A percentile compares a stretch with the other conserved stretches of the same genome.
These are phyloP conservation scores for Erythrocebus patas DNA, from an alignment of 2,113 vertebrate species.

Conservation along the genomic window DNA sequence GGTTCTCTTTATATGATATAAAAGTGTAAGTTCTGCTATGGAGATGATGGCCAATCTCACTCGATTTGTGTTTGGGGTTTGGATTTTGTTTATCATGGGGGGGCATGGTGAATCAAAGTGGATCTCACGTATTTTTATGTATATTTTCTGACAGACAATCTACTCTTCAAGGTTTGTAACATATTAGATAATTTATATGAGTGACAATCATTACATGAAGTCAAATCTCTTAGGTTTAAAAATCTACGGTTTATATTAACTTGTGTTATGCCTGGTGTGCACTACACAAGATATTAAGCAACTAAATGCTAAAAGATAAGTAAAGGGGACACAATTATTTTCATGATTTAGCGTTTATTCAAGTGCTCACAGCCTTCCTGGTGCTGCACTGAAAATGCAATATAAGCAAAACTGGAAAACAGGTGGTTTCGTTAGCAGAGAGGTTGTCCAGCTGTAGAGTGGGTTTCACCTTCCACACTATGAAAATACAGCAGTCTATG, in stretches of 20 bases:
- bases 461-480: background rate
- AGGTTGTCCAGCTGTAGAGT: background rate
- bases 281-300: background rate
- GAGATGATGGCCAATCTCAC: background rate
- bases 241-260: background rate
- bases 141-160: background rate
- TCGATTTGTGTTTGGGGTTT: background rate
- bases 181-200: background rate
- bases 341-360: background rate
- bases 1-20: background rate
- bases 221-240: background rate
- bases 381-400: background rate
- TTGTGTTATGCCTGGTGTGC: background rate
- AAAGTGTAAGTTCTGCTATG: constrained; percentile 4
- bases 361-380: background rate
- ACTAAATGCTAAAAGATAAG: background rate
- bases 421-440: background rate
- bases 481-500: background rate
- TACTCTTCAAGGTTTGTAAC: background rate
- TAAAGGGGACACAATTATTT: background rate
- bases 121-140: background rate
- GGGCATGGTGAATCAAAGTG: background rate
- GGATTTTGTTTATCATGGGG: background rate
- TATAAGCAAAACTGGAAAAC: background rate
- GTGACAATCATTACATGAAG: background rate